Base-by-base conservation (phyloP, 2,113 vertebrate genomes). In the Ciconia maguari region DNA sequence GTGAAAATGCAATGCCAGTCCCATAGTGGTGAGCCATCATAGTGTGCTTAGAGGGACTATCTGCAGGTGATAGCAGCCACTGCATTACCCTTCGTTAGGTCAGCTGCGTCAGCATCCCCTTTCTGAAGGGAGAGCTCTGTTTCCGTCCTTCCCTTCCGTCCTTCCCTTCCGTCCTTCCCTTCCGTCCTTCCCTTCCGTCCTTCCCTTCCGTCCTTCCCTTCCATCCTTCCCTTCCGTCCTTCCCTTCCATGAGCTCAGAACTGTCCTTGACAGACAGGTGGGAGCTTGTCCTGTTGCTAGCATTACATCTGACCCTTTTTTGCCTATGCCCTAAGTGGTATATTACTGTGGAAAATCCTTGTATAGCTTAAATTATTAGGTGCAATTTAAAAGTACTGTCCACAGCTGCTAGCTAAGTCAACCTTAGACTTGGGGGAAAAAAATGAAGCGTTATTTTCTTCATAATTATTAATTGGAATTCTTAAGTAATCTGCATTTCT, bases 21-120 rank as follows among this genome's bases (percentile, higher is more conserved):
- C 0, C 0, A n/a, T 10, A 58, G 41, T 2, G 0, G n/a, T 27
- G 21, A 84, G 27, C 49, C 54, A 22, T 30, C 10, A 2, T 9
- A 21, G 41, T 2, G 0, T 38, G 48, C 48, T 70, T 14, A 30
- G 64, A 71, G 30, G 27, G 15, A 22, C n/a, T 16, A 1, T 25
- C 21, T 83, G 68, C 32, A 38, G 52, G 52, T 19, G 34, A 32
- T 1, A 26, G 16, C 17, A 41, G 34, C 12, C 0, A 1, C 48
- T 42, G 78, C 21, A 7, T 25, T 54, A 36, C 21, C 55, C 32
- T 85, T 58, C 0, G 0, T 32, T 18, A 51, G 38, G 32, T 87
- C 58, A 60, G 6, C 81, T 71, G 38, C 0, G 0, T 26, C 74
- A 75, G 51, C 52, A 57, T 64, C 32, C 38, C 44, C 26, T 51